Conservation (phyloP, 2,888 invertebrate genomes). For the Copidosoma aretas region DNA sequence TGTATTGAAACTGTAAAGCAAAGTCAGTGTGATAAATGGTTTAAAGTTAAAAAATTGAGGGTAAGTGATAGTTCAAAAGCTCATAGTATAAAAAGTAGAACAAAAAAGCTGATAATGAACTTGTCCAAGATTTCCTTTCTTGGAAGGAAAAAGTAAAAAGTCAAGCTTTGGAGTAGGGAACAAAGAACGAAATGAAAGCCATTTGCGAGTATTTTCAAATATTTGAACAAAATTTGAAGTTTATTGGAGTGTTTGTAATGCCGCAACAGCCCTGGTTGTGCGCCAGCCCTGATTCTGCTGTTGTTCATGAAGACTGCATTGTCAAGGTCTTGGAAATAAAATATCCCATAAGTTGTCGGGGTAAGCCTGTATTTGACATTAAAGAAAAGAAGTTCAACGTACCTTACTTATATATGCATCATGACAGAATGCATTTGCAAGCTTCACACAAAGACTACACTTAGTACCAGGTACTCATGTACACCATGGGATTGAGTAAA, state of each 20-base stretch:
- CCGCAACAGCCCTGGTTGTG: slow-evolving; percentile 33
- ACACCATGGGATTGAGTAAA: slow-evolving; percentile 2
- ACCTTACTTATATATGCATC: neutral
- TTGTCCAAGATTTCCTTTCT: slow-evolving; percentile 27
- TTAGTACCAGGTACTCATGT: slow-evolving; percentile 29
- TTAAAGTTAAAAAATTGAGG: slow-evolving; percentile 21
- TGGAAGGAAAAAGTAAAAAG: neutral
- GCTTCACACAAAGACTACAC: slow-evolving; percentile 24
- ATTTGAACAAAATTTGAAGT: slow-evolving; percentile 21
- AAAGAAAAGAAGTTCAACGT: neutral
- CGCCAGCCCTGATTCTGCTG: slow-evolving; percentile 38
- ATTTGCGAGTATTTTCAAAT: slow-evolving; percentile 18
- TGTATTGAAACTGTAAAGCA: neutral
- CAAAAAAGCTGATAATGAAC: slow-evolving; percentile 5
- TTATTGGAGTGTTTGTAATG: slow-evolving; percentile 34
- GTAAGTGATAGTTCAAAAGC: slow-evolving; percentile 34
- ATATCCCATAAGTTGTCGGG: slow-evolving; percentile 36
- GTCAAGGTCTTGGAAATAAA: slow-evolving; percentile 41
- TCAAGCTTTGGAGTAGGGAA: slow-evolving; percentile 29
- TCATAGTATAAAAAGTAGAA: slow-evolving; percentile 30
- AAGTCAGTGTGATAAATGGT: neutral
- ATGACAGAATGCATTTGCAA: neutral
- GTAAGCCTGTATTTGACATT: slow-evolving; percentile 1
- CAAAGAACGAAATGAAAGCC: slow-evolving; percentile 34
- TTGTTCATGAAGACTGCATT: slow-evolving; percentile 34